Evolutionary conservation across 2,888 invertebrate genomes (phyloP), one percentile per base, ranked within the genome.

Genomic region (Heteromyza rotundicornis): DNA sequence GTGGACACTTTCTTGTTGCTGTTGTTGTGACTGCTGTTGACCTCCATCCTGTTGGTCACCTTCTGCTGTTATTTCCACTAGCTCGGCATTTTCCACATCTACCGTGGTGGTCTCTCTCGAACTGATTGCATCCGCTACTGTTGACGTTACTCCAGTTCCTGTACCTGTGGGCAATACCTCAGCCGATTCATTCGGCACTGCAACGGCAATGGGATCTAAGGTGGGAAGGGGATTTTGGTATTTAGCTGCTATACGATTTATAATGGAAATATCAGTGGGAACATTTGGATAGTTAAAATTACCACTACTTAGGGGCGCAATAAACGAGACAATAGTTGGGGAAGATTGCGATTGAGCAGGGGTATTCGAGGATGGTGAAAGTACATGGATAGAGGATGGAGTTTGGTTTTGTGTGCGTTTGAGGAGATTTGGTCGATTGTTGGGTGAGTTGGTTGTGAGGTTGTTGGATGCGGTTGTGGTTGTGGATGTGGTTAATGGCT

Each of bases 171-270:
- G 24, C 58, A 52, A 52, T 36, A 49, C 35, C 71, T 64, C 59
- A 22, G 54, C 40, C 47, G 64, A 7, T 44, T 65, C 66, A 58
- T 69, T 69, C 52, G 79, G 71, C 60, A 74, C 67, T 61, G 76
- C 82, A 73, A 81, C 82, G 56, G 79, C 80, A 71, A 82, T 81
- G 70, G 77, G 81, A 82, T 81, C 81, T 81, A 77, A 66, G 77
- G 71, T 72, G 68, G 78, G 74, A 80, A 77, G 79, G 78, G 80
- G 72, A 72, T 68, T 79, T 73, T 73, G 72, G 68, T 76, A 72
- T 76, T 78, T 74, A 70, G 70, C 68, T 64, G 71, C 68, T 65
- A 72, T 65, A 66, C 68, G 69, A 66, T 74, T 70, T 70, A 73
- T 71, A 64, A 70, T 68, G 69, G 70, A 69, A 63, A 70, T 64